phyloP scores from a whole-genome alignment of 23 tunicate genomes.

The Aplidium turbinatum region DNA sequence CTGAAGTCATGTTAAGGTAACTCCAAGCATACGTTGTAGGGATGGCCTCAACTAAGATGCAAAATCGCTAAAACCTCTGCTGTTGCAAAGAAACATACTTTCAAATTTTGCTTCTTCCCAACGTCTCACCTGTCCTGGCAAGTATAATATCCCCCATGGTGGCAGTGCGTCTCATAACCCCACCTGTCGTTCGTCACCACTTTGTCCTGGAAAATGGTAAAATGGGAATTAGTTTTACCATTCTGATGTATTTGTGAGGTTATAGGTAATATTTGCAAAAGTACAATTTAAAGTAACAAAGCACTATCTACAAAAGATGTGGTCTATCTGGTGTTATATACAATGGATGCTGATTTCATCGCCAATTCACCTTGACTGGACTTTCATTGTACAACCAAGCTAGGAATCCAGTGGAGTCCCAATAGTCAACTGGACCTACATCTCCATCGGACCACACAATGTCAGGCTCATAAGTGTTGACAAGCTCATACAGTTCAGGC shows the following conservation, averaged over 20 bases:
- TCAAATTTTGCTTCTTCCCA: too few species aligned
- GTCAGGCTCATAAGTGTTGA: conserved; percentile 79
- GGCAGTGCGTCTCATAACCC: conserved; percentile 62
- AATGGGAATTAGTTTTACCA: neutral
- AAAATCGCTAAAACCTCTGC: too few species aligned
- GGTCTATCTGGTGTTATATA: too few species aligned
- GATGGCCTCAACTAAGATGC: too few species aligned
- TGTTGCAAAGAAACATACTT: too few species aligned
- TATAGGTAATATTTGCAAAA: too few species aligned
- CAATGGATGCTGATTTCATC: too few species aligned
- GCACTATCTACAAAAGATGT: too few species aligned
- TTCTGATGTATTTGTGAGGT: too few species aligned
- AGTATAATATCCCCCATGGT: conserved; percentile 78
- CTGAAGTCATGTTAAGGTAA: too few species aligned
- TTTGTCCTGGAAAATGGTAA: conserved; percentile 34
- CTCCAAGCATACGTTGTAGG: too few species aligned
- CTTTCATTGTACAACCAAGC: conserved; percentile 91
- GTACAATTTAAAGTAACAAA: too few species aligned
- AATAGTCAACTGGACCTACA: conserved; percentile 55
- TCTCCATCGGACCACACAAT: conserved; percentile 82
- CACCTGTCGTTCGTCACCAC: conserved; percentile 87
- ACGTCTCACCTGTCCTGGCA: conserved; percentile 49
- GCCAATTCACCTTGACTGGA: conserved; percentile 86
- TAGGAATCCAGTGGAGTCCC: conserved; percentile 76
- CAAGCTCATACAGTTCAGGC: conserved; percentile 85